phyloP scores from a whole-genome alignment of 37 sponge, comb jelly and placozoan species.

The Eunapius fragilis region DNA sequence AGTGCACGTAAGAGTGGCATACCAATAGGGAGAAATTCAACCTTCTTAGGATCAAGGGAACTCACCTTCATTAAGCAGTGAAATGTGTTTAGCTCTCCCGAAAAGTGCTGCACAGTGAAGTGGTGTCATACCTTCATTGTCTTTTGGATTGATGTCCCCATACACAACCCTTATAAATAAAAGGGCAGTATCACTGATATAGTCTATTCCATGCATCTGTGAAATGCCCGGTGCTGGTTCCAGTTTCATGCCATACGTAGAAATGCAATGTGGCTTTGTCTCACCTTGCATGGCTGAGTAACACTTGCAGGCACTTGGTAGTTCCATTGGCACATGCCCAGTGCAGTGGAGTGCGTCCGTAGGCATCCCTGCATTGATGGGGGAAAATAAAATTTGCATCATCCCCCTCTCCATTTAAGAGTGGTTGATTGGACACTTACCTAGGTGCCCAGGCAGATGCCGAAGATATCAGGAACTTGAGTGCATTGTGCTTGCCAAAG shows the following conservation, averaged over 20 bases:
- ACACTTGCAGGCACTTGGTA: constrained; percentile 63
- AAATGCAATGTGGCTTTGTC: background rate
- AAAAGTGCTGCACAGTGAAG: constrained; percentile 86
- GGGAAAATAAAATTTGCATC: no score
- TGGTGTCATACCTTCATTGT: constrained; percentile 84
- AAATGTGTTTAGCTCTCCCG: constrained; percentile 67
- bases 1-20: no score
- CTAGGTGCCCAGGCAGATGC: constrained; percentile 81
- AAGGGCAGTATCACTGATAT: background rate
- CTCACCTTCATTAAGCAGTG: constrained; percentile 63
- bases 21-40: background rate
- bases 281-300: constrained; percentile 81
- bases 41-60: background rate
- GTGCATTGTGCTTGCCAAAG: constrained; percentile 77
- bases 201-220: background rate
- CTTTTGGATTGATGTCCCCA: constrained; percentile 68
- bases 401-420: no score
- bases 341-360: constrained; percentile 86
- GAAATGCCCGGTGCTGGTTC: background rate
- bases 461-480: constrained; percentile 82
- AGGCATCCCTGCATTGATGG: constrained; percentile 56
- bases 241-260: background rate
- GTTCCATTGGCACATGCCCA: constrained; percentile 72
- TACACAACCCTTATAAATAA: constrained; percentile 43
- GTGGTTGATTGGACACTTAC: constrained; percentile 25